phyloP scores from a whole-genome alignment of 1,140 invertebrate genomes.

The Drosophila trapezifrons region DNA sequence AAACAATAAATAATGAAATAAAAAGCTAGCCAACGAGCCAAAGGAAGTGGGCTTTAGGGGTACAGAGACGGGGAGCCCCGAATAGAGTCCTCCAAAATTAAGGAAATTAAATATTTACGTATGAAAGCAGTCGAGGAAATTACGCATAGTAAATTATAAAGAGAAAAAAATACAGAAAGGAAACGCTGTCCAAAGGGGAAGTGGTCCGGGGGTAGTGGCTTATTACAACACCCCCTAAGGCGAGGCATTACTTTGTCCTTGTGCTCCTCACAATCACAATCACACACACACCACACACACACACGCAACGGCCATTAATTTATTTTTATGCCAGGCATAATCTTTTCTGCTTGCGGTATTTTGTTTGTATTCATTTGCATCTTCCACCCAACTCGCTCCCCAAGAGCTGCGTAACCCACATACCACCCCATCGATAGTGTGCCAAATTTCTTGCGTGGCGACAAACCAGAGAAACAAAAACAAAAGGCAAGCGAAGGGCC shows the following conservation, averaged over 20 bases:
- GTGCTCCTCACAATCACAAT: conserved; percentile 30
- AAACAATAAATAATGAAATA: conserved; percentile 80
- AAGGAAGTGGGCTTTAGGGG: neutral
- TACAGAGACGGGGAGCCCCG: neutral
- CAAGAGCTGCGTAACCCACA: neutral
- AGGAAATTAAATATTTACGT: conserved; percentile 80
- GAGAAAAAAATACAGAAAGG: conserved; percentile 44
- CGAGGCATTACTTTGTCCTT: conserved; percentile 67
- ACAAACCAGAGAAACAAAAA: conserved; percentile 41
- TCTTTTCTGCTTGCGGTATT: conserved; percentile 61
- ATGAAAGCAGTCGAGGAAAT: conserved; percentile 67
- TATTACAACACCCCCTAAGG: conserved; percentile 61
- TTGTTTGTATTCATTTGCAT: conserved; percentile 59
- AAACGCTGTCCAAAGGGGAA: conserved; percentile 12
- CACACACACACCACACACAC: conserved; percentile 25
- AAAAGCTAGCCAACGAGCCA: conserved; percentile 48
- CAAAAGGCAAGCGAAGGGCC: conserved; percentile 38
- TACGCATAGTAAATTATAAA: conserved; percentile 77
- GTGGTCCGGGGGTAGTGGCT: conserved; percentile 19
- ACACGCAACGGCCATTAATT: conserved; percentile 69
- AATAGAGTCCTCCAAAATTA: conserved; percentile 52
- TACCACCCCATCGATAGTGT: conserved; percentile 41
- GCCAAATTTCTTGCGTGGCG: conserved; percentile 44
- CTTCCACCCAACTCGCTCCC: conserved; percentile 10
- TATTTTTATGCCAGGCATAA: conserved; percentile 79